Conservation (phyloP, 2,113 vertebrate species). For the Prochilodus magdalenae region DNA sequence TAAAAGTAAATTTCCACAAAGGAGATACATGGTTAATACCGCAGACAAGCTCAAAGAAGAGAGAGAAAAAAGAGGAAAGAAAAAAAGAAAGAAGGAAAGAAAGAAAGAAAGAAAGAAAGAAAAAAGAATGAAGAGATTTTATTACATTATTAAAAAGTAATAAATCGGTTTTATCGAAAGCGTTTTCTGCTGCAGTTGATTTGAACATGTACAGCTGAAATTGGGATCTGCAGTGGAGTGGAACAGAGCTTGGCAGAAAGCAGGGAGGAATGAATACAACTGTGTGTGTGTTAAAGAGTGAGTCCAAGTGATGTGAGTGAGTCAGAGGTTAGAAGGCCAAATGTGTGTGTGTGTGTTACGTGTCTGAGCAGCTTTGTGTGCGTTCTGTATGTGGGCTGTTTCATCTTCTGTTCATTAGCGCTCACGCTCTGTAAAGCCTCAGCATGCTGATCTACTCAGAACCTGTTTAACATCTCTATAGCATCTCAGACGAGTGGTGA, state of each 20-base stretch:
- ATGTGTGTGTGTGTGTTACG: slow-evolving; percentile 3
- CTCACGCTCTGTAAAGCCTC: background rate
- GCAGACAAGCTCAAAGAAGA: too few species aligned
- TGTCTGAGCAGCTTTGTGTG: background rate
- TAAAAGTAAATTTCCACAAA: too few species aligned
- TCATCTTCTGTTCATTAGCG: slow-evolving; percentile 13
- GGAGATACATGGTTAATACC: too few species aligned
- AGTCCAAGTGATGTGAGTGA: slow-evolving; percentile 9
- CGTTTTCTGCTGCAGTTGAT: background rate
- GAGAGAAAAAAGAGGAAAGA: too few species aligned
- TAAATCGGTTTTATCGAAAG: background rate
- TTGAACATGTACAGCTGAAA: slow-evolving; percentile 4
- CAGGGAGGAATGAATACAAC: background rate
- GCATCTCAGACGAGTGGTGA: background rate
- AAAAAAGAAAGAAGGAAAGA: too few species aligned
- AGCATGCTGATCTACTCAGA: slow-evolving; percentile 31
- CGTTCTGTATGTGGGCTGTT: slow-evolving; percentile 1
- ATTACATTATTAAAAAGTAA: too few species aligned
- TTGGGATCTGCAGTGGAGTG: slow-evolving; percentile 30
- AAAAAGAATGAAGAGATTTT: too few species aligned
- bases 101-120: too few species aligned
- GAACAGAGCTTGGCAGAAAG: slow-evolving; percentile 18
- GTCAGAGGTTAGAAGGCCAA: slow-evolving; percentile 13
- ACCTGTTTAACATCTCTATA: slow-evolving; percentile 34
- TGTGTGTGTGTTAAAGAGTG: slow-evolving; percentile 28